phyloP scores from a whole-genome alignment of 2,797 vertebrate species.

The Sebastes vulpes region DNA sequence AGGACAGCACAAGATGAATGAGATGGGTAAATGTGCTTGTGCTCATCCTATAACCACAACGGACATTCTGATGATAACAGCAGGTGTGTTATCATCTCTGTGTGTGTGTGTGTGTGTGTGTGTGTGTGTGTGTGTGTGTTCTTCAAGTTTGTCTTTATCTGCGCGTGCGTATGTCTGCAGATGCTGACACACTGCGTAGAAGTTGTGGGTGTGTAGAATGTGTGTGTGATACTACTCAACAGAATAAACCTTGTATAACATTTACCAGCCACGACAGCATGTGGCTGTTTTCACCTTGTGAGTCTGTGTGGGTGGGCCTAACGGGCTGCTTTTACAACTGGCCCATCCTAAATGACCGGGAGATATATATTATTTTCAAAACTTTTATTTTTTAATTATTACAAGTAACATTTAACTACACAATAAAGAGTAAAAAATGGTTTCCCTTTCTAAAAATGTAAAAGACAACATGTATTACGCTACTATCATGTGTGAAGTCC shows the following conservation, averaged over 20 bases:
- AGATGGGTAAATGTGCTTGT: slow-evolving; percentile 78
- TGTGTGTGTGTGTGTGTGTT: slow-evolving; percentile 9
- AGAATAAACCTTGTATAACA: not conserved
- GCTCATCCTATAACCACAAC: slow-evolving; percentile 72
- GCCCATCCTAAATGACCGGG: not conserved
- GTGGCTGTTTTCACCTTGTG: not conserved
- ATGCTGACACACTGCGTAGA: not conserved
- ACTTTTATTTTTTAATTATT: not conserved
- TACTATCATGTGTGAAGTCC: not conserved
- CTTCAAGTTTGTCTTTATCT: slow-evolving; percentile 11
- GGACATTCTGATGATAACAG: slow-evolving; percentile 71
- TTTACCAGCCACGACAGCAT: not conserved
- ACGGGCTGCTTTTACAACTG: accelerated
- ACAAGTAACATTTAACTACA: not conserved
- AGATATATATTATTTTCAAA: not conserved
- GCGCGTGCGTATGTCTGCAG: not conserved
- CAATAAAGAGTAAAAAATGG: not conserved
- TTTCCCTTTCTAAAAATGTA: not conserved
- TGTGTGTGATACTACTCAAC: not conserved
- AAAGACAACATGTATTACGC: not conserved
- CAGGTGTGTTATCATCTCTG: slow-evolving; percentile 33
- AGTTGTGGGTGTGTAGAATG: not conserved
- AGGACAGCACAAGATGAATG: slow-evolving; percentile 80
- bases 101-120: not conserved
- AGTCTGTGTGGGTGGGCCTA: not conserved